Evolutionary conservation across 92 coral and sea anemone species (phyloP), one percentile per base, ranked within the genome.

Genomic region (Zoanthus sociatus): DNA sequence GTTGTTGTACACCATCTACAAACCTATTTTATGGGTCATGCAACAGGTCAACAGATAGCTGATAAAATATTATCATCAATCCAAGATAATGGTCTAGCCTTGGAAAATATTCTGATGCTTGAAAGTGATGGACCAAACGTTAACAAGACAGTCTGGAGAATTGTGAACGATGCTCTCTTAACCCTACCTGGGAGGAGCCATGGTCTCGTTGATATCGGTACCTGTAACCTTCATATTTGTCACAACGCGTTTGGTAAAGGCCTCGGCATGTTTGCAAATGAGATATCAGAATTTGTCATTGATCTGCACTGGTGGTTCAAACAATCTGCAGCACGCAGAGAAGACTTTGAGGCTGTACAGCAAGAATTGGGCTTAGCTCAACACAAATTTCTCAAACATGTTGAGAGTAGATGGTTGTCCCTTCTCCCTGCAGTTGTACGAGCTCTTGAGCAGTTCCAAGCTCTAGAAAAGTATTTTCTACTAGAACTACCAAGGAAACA

Each of bases 1-100:
- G 89, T 90, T 78, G 53, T 77, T 73, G 92, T 90, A 71, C 89
- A 60, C 73, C 92, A 90, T 90, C 86, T 90, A 48, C 90, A 90
- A 87, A 90, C 77, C 73, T 73, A 71, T 47, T 90, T 86, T 51
- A 90, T 90, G 90, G 92, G 90, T 18, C 90, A 90, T 70, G 87
- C 92, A 84, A 84, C 87, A 42, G 92, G 92, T 55, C 67, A 47
- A 78, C 92, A 90, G 68, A 71, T 85, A 53, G 83, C 78, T 31
- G 60, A 85, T 58, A 78, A 87, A 77, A 32, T 78, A 78, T 42
- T 77, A 50, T 78, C 92, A 60, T 71, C 81, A 83, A 84, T 89
- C 78, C 89, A 89, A 60, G 92, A 89, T 76, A 89, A 83, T 85
- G 86, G 92, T 1, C 45, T 85, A 85, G 77, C 83, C 69, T 85